These are phyloP conservation scores for Drosophila meridiana DNA, from an alignment of 2,888 invertebrate genomes.

Conservation along the genomic window DNA sequence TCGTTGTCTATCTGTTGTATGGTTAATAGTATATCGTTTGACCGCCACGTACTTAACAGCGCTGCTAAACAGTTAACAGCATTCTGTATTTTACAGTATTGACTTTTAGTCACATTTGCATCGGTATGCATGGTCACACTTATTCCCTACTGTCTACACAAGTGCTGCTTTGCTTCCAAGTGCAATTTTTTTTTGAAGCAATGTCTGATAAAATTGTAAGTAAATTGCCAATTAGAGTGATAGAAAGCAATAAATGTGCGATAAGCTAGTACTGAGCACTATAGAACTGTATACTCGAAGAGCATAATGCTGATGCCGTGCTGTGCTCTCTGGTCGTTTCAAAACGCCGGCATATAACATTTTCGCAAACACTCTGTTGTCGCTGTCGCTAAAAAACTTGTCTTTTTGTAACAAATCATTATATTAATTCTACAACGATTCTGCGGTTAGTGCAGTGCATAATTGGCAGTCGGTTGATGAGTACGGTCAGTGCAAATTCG, in stretches of 20 bases:
- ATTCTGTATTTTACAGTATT: neutral
- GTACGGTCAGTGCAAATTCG: slow-evolving; percentile 12
- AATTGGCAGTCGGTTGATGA: slow-evolving; percentile 5
- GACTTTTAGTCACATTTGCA: neutral
- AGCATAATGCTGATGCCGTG: neutral
- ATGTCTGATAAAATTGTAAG: slow-evolving; percentile 77
- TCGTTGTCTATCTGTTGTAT: no score
- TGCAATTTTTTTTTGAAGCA: slow-evolving; percentile 48
- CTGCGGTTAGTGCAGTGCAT: neutral
- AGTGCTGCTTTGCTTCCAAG: slow-evolving; percentile 48
- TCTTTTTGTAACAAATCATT: neutral
- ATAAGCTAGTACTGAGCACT: no score
- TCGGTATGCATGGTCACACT: slow-evolving; percentile 40
- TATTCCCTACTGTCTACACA: slow-evolving; percentile 36
- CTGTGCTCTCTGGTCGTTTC: neutral
- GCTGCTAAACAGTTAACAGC: slow-evolving; percentile 7
- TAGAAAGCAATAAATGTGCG: neutral
- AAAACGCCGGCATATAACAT: slow-evolving; percentile 60
- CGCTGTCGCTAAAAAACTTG: neutral
- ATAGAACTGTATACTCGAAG: neutral
- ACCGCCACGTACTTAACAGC: neutral
- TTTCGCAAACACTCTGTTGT: slow-evolving; percentile 44
- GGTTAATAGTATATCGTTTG: no score
- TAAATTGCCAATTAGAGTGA: slow-evolving; percentile 44
- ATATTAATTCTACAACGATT: no score